Evolutionary conservation across 1,140 invertebrate species (phyloP), one percentile per base, ranked within the genome.

Genomic region (Papilio glaucus): DNA sequence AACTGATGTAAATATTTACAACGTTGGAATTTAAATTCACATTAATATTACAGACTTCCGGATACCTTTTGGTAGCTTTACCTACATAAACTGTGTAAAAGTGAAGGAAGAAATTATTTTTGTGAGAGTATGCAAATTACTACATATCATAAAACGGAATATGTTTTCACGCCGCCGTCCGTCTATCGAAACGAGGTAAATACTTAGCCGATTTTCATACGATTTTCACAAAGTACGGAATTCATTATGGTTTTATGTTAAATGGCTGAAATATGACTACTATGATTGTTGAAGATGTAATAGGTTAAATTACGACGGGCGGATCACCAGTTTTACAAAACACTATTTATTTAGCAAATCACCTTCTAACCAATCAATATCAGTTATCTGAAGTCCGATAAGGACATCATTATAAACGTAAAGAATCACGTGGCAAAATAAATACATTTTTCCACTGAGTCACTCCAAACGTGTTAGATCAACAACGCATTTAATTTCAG

Each of bases 1-100:
- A 71, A 29, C 60, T 71, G 71, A 72, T 60, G 53, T 63, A 65
- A 71, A 77, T 77, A 77, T 77, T 75, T 57, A 57, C 21, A 57
- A 26, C 21, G 41, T 26, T 42, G 12, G 9, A 33, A n/a, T 49
- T 29, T 49, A 45, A 69, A 24, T 49, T 33, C 45, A 12, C 12
- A n/a, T n/a, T 24, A 15, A 10, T 6, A 18, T 39, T 69, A n/a
- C 2, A 4, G 13, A 68, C 18, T 49, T 49, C 18, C 45, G 18
- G n/a, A 21, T 49, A 49, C 1, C 7, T 49, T 21, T 49, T n/a
- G 18, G 4, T 24, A 49, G 5, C 18, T 49, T 21, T 21, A n/a
- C 15, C 6, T 3, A 10, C 15, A 1, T 45, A 10, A 10, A 21
- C 3, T 49, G 2, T 24, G 12, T 10, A 15, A 45, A 21, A 49